These are phyloP conservation scores for Girardinus metallicus DNA, from an alignment of 2,797 vertebrate genomes.

Conservation along the genomic window DNA sequence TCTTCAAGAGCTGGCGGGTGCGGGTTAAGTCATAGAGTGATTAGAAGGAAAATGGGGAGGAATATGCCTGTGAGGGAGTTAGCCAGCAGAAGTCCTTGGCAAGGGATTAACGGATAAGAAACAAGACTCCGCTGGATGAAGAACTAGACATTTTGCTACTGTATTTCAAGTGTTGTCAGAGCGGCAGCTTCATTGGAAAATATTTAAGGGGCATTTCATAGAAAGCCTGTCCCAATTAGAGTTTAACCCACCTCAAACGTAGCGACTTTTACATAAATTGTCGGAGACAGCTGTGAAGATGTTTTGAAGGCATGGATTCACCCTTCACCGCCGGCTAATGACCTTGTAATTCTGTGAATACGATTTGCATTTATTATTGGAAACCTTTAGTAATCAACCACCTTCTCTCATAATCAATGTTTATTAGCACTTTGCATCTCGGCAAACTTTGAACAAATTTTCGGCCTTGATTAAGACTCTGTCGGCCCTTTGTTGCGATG, in stretches of 20 bases:
- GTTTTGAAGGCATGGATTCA: slow-evolving; percentile 3
- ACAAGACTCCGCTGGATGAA: slow-evolving; percentile 36
- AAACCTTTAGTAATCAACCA: slow-evolving; percentile 62
- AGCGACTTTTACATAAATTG: background rate
- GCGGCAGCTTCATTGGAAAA: slow-evolving; percentile 41
- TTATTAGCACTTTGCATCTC: slow-evolving; percentile 60
- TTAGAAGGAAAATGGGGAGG: slow-evolving; percentile 34
- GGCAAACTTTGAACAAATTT: slow-evolving; percentile 44
- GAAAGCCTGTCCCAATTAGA: slow-evolving; percentile 27
- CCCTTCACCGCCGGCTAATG: slow-evolving; percentile 10
- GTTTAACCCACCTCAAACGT: slow-evolving; percentile 14
- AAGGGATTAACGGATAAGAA: slow-evolving; percentile 61
- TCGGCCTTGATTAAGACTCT: slow-evolving; percentile 56
- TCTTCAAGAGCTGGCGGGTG: slow-evolving; percentile 46
- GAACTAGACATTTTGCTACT: slow-evolving; percentile 34
- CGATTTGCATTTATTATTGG: slow-evolving; percentile 65
- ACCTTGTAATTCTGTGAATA: slow-evolving; percentile 62
- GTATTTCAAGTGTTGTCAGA: slow-evolving; percentile 43
- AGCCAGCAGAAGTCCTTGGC: slow-evolving; percentile 63
- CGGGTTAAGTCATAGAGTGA: slow-evolving; percentile 57
- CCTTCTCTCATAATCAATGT: slow-evolving; percentile 53
- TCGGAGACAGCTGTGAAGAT: slow-evolving; percentile 8
- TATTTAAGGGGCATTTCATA: slow-evolving; percentile 24
- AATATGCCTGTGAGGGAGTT: slow-evolving; percentile 53
- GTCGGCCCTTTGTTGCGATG: slow-evolving; percentile 39